phyloP scores from a whole-genome alignment of 2,113 vertebrate genomes.

The Merops nubicus region DNA sequence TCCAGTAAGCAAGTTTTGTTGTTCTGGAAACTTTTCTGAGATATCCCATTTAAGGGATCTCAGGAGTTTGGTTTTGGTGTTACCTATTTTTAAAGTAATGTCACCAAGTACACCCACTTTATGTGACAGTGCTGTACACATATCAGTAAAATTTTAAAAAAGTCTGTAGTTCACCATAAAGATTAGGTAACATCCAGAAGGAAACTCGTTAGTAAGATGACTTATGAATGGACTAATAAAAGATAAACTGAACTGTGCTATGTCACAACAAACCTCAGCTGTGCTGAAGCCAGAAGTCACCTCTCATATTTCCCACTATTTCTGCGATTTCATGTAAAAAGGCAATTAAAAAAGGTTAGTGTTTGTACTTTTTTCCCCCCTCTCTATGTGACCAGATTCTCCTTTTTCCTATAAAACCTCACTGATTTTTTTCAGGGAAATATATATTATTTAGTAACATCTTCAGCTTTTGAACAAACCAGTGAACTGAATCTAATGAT shows the following conservation, averaged over 20 bases:
- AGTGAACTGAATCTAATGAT: neutral
- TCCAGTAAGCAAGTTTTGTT: neutral
- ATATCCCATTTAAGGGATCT: neutral
- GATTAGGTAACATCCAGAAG: neutral
- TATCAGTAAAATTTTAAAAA: neutral
- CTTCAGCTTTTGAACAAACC: neutral
- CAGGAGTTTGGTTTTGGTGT: neutral
- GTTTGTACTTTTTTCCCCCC: neutral
- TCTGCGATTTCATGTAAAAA: neutral
- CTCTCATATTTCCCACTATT: neutral
- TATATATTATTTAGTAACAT: neutral
- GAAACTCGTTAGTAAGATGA: neutral
- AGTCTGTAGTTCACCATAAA: neutral
- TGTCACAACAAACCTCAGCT: neutral
- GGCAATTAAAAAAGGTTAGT: too few species aligned
- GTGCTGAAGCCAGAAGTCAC: neutral
- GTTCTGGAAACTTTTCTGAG: neutral
- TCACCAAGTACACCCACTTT: neutral
- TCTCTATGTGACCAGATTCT: neutral
- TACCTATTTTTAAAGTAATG: too few species aligned
- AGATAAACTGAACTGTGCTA: neutral
- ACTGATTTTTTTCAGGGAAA: neutral
- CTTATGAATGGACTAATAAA: neutral
- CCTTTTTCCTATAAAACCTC: neutral
- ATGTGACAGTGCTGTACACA: neutral